A percentile compares a stretch with the other conserved stretches of the same genome.
These are phyloP conservation scores for Mesochorus sp. DNA, from an alignment of 2,888 invertebrate genomes.

Conservation along the genomic window DNA sequence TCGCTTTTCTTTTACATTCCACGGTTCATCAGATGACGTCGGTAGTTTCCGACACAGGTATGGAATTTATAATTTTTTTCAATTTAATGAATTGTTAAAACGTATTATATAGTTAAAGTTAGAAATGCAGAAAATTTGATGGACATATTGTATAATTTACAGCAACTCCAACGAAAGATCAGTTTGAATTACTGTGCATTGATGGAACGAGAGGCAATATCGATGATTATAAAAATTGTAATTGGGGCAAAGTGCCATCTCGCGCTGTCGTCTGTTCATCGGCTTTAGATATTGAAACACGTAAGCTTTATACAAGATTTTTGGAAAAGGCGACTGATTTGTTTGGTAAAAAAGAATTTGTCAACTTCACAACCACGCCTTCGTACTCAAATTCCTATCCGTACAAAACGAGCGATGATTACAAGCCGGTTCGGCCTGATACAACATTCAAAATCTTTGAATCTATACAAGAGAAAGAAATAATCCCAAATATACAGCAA, in stretches of 20 bases:
- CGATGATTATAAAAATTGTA: slow-evolving; percentile 88
- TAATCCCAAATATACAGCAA: too few relatives aligned
- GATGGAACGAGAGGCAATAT: slow-evolving; percentile 89
- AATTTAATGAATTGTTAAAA: not conserved
- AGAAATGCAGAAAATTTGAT: too few relatives aligned
- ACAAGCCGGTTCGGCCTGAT: too few relatives aligned
- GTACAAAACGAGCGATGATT: too few relatives aligned
- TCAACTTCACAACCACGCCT: slow-evolving; percentile 66
- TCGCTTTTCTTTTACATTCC: slow-evolving; percentile 95
- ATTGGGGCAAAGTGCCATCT: slow-evolving; percentile 93
- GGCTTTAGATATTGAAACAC: slow-evolving; percentile 85
- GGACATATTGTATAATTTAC: too few relatives aligned
- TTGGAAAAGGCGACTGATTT: slow-evolving; percentile 84
- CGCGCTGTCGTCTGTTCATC: slow-evolving; percentile 94
- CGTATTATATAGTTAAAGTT: too few relatives aligned
- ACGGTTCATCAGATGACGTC: slow-evolving; percentile 89
- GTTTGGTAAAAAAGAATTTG: slow-evolving; percentile 67
- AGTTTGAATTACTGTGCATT: slow-evolving; percentile 91
- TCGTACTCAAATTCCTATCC: slow-evolving; percentile 65
- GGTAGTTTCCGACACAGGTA: slow-evolving; percentile 85
- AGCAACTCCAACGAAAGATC: slow-evolving; percentile 87
- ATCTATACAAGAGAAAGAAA: too few relatives aligned
- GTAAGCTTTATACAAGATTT: slow-evolving; percentile 86
- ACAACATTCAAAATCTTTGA: too few relatives aligned
- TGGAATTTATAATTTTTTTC: slow-evolving; percentile 62